phyloP scores from a whole-genome alignment of 2,888 invertebrate genomes.

The Lasioglossum malachurum region DNA sequence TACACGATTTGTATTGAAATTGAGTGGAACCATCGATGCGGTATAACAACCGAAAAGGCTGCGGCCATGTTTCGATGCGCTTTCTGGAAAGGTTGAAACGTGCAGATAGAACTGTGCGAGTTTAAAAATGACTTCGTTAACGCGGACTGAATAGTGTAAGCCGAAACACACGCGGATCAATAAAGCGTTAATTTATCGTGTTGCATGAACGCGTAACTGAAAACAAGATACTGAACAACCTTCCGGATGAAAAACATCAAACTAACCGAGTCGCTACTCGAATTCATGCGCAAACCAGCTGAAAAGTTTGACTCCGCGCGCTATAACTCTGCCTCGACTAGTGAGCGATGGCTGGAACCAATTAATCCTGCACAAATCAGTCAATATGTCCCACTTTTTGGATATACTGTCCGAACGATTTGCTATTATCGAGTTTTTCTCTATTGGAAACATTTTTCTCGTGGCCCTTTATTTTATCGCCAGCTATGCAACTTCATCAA shows the following conservation, averaged over 20 bases:
- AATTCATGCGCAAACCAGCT: not conserved
- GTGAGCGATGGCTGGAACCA: not conserved
- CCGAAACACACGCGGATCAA: not conserved
- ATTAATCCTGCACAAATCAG: constrained; percentile 6
- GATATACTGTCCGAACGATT: constrained; percentile 1
- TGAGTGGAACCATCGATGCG: not conserved
- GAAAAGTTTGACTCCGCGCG: not conserved
- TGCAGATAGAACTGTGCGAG: not conserved
- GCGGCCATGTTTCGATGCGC: not conserved
- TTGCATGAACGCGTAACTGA: not conserved
- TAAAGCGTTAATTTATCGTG: not conserved
- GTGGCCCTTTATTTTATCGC: not conserved
- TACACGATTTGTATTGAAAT: not conserved
- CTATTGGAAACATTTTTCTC: not conserved
- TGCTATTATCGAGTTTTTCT: not conserved
- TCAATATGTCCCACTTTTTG: not conserved
- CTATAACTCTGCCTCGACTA: not conserved
- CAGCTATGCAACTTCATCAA: not conserved
- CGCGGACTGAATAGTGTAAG: not conserved
- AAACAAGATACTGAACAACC: not conserved
- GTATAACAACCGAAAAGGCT: not conserved
- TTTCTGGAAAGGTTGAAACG: not conserved
- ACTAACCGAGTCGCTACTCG: not conserved
- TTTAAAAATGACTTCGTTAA: not conserved
- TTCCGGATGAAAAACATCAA: not conserved